Conservation (phyloP, 2,113 vertebrate genomes). For the Ondatra zibethicus region DNA sequence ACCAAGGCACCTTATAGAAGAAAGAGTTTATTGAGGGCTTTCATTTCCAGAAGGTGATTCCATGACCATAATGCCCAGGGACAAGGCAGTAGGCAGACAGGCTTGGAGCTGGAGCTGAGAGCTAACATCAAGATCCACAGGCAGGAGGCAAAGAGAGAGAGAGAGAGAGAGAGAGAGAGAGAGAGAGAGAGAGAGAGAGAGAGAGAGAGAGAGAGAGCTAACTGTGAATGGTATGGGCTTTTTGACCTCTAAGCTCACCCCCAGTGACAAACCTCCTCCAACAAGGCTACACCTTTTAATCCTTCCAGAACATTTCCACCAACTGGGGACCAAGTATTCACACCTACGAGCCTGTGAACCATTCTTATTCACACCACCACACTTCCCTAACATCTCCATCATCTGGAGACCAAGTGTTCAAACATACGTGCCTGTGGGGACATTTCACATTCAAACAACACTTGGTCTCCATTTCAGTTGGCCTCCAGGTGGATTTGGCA, state of each 20-base stretch:
- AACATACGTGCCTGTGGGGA: no score
- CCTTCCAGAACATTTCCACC: neutral
- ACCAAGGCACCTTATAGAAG: neutral
- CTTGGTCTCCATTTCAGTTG: neutral
- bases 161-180: rapidly evolving
- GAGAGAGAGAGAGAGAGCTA: neutral
- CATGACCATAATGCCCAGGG: neutral
- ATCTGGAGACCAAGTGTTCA: neutral
- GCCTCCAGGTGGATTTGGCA: neutral
- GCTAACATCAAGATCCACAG: neutral
- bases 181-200: no score
- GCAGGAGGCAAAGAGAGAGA: neutral
- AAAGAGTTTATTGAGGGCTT: neutral
- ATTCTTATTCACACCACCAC: neutral
- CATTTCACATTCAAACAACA: neutral
- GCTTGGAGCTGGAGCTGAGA: neutral
- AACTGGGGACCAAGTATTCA: neutral
- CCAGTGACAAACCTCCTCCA: neutral
- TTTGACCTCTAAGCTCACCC: neutral
- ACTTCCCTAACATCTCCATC: neutral
- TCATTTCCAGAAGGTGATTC: neutral
- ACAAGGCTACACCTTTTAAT: neutral
- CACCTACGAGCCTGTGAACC: neutral
- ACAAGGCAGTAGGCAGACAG: neutral
- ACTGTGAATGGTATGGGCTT: neutral